phyloP scores from a whole-genome alignment of 2,888 invertebrate genomes.

The Drosophila borealis region DNA sequence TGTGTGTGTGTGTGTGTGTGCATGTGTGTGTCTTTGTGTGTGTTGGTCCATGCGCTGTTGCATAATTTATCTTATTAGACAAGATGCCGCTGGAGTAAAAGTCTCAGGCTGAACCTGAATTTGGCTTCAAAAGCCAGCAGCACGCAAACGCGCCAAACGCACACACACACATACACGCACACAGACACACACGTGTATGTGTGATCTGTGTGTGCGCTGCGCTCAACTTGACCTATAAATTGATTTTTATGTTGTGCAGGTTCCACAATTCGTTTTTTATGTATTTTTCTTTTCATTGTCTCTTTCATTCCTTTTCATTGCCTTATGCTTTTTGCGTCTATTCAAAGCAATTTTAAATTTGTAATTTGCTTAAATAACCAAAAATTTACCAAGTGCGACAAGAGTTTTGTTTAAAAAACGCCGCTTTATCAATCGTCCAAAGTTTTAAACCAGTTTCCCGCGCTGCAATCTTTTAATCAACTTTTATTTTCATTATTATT shows the following conservation, averaged over 20 bases:
- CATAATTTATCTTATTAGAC: constrained; percentile 74
- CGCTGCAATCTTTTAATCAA: constrained; percentile 34
- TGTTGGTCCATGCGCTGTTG: constrained; percentile 53
- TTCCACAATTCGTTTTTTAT: constrained; percentile 55
- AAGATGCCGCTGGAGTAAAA: constrained; percentile 72
- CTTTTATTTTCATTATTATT: constrained; percentile 9
- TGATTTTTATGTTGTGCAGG: constrained; percentile 78
- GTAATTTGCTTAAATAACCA: constrained; percentile 41
- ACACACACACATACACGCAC: constrained; percentile 4
- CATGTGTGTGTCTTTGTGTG: constrained; percentile 14
- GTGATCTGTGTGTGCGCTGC: constrained; percentile 32
- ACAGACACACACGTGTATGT: not conserved
- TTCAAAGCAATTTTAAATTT: constrained; percentile 46
- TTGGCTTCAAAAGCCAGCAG: constrained; percentile 55
- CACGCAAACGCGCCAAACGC: constrained; percentile 15
- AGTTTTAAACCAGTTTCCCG: constrained; percentile 46
- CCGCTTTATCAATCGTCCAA: constrained; percentile 30
- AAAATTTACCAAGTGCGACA: constrained; percentile 62
- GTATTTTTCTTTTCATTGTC: constrained; percentile 11
- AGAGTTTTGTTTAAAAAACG: constrained; percentile 6
- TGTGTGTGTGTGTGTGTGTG: constrained; percentile 8
- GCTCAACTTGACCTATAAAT: constrained; percentile 83
- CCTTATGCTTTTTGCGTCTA: constrained; percentile 46
- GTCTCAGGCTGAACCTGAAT: constrained; percentile 73
- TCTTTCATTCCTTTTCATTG: constrained; percentile 15